phyloP scores from a whole-genome alignment of 1,140 invertebrate species.

The Hetaerina americana region DNA sequence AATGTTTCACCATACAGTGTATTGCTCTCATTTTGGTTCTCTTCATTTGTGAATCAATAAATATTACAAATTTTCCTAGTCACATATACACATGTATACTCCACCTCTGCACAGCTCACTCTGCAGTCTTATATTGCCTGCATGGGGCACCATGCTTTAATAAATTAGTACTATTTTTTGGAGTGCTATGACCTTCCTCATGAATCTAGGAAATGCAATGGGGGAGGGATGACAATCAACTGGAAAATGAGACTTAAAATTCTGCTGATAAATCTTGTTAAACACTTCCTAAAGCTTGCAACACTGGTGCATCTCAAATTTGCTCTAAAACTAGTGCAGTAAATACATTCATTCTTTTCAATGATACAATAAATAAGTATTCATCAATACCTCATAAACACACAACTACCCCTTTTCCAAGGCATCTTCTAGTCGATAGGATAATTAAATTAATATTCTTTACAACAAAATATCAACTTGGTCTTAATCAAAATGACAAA shows the following conservation, averaged over 20 bases:
- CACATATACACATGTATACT: too few relatives aligned
- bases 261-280: neutral
- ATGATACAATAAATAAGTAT: neutral
- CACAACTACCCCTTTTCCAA: too few relatives aligned
- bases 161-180: neutral
- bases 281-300: neutral
- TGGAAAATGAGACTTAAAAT: neutral
- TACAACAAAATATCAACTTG: too few relatives aligned
- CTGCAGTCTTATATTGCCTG: neutral
- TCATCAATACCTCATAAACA: neutral
- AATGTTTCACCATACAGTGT: neutral
- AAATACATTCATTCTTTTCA: neutral
- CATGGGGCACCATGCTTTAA: neutral
- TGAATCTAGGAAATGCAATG: neutral
- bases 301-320: neutral
- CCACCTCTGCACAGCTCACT: neutral
- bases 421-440: too few relatives aligned
- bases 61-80: too few relatives aligned
- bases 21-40: neutral
- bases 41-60: neutral
- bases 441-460: too few relatives aligned
- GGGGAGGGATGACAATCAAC: too few relatives aligned
- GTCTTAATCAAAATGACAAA: too few relatives aligned
- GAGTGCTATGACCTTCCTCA: neutral
- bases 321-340: neutral